A percentile compares a stretch with the other conserved stretches of the same genome.
Evolutionary conservation across 2,888 invertebrate species (phyloP).

Genomic region (Aleiodes leptofemur): DNA sequence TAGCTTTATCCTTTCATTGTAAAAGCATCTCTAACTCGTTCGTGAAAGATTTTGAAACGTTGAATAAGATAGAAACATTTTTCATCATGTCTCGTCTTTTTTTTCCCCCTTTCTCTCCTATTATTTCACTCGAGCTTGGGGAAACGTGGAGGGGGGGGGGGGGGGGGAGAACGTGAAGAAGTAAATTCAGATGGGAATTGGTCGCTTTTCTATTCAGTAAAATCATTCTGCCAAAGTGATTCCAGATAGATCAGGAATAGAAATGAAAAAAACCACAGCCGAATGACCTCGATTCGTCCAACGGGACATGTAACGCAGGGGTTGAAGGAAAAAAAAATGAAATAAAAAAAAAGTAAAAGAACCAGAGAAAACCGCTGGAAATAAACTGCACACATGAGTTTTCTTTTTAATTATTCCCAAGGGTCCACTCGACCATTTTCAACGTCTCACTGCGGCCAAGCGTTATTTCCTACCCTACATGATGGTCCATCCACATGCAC

Average conservation of each 20-base stretch:
- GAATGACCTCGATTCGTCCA: conserved; percentile 8
- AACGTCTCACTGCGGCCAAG: conserved; percentile 10
- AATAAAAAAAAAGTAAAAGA: conserved; percentile 18
- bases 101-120: neutral
- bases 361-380: conserved; percentile 30
- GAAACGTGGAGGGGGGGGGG: neutral
- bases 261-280: neutral
- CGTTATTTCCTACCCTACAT: neutral
- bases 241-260: neutral
- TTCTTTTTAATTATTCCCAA: conserved; percentile 29
- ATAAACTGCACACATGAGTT: conserved; percentile 3
- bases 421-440: conserved; percentile 22
- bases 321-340: conserved; percentile 38
- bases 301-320: conserved; percentile 16
- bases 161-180: neutral
- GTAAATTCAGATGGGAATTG: conserved; percentile 5
- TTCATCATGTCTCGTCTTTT: neutral
- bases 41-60: conserved; percentile 9
- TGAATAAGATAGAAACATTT: conserved; percentile 3
- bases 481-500: no score
- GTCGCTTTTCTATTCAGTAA: conserved; percentile 1
- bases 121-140: neutral
- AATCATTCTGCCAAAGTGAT: conserved; percentile 1
- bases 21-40: conserved; percentile 37
- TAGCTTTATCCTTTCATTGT: conserved; percentile 42